Percentiles rank a stretch among this genome's conserved stretches.
These are phyloP conservation scores for Agapornis roseicollis DNA, from an alignment of 2,113 vertebrate genomes.

Conservation along the genomic window DNA sequence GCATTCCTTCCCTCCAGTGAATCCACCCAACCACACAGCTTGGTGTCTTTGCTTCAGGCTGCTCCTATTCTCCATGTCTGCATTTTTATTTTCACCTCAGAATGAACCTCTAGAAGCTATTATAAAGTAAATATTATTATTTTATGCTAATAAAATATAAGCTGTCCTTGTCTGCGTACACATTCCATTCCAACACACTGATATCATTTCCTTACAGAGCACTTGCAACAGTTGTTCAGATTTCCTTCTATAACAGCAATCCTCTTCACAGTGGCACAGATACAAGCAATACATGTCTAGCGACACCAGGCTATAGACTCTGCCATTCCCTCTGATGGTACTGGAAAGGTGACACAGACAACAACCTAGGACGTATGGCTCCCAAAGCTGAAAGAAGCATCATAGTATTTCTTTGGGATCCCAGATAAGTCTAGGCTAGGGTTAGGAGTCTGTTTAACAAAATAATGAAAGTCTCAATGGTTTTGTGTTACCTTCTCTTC, in stretches of 20 bases:
- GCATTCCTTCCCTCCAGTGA: no score
- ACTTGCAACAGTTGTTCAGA: neutral
- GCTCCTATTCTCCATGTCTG: neutral
- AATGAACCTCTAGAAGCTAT: neutral
- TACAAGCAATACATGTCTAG: fast-evolving
- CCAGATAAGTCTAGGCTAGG: neutral
- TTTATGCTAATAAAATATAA: neutral
- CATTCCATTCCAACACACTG: neutral
- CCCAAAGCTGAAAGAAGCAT: neutral
- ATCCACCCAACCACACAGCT: no score
- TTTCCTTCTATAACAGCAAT: neutral
- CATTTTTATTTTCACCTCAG: neutral
- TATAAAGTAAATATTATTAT: neutral
- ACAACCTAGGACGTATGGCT: neutral
- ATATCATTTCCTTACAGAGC: neutral
- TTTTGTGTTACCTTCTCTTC: neutral
- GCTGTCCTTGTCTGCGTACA: neutral
- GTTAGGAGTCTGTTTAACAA: neutral
- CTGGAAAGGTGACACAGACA: neutral
- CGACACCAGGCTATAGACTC: no score
- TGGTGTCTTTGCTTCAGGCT: neutral
- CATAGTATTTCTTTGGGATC: neutral
- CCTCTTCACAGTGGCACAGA: neutral
- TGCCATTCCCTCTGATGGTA: fast-evolving
- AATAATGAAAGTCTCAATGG: neutral